phyloP scores from a whole-genome alignment of 2,797 vertebrate genomes.

The Pseudochaenichthys georgianus region DNA sequence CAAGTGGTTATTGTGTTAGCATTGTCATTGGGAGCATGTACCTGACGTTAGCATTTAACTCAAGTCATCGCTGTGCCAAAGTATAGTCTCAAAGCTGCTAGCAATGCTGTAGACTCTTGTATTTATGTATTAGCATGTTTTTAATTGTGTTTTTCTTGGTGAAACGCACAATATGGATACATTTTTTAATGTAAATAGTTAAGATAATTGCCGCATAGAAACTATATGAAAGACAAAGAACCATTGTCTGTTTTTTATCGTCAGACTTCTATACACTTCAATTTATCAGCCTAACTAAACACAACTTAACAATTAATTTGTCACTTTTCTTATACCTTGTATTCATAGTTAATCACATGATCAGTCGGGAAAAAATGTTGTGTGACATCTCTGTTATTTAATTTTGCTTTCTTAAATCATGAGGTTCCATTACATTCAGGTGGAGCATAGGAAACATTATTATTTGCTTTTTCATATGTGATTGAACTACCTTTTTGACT shows the following conservation, averaged over 20 bases:
- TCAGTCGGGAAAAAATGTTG: not conserved
- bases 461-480: not conserved
- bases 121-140: not conserved
- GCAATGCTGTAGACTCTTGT: not conserved
- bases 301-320: not conserved
- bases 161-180: too few relatives aligned
- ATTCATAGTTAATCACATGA: not conserved
- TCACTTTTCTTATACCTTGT: constrained; percentile 2
- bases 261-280: not conserved
- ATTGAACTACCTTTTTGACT: constrained; percentile 5
- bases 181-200: not conserved
- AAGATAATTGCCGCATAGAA: not conserved
- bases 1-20: not conserved
- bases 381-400: constrained; percentile 15
- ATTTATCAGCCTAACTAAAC: not conserved
- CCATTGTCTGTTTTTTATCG: not conserved
- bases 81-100: not conserved
- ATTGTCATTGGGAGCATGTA: not conserved
- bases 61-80: not conserved
- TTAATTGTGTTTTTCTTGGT: not conserved
- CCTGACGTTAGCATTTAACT: not conserved
- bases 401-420: constrained; percentile 14
- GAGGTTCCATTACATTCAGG: not conserved
- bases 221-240: not conserved
- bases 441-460: constrained; percentile 4